Percentiles rank a stretch among this genome's conserved stretches.
Evolutionary conservation across 2,113 vertebrate species (phyloP).

Genomic region (Calyptomena viridis): DNA sequence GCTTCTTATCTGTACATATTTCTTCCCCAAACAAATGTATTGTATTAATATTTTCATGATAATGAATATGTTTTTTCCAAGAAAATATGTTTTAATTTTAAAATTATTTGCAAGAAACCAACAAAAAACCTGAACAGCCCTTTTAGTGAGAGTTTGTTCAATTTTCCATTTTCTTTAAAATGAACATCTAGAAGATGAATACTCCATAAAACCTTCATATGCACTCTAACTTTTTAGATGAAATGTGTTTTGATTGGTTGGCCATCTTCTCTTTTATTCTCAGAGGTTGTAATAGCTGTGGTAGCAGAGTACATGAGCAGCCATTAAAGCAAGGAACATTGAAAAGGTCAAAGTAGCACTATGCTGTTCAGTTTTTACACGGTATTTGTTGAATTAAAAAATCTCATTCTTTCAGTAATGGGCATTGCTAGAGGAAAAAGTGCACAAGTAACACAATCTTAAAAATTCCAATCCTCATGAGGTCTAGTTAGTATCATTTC

Average conservation of each 20-base stretch:
- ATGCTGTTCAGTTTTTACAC: background rate
- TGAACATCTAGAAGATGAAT: background rate
- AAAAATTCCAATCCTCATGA: background rate
- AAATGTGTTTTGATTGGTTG: slow-evolving; percentile 7
- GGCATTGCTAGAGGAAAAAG: slow-evolving; percentile 19
- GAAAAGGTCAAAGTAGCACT: slow-evolving; percentile 33
- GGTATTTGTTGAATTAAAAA: slow-evolving; percentile 40
- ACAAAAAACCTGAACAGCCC: background rate
- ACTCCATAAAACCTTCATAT: background rate
- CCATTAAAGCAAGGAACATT: slow-evolving; percentile 19
- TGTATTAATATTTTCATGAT: background rate
- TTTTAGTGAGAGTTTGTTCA: background rate
- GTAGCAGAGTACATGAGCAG: background rate
- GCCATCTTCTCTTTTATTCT: slow-evolving; percentile 1
- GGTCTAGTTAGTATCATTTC: background rate
- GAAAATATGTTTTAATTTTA: background rate
- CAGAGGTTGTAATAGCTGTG: background rate
- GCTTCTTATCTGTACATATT: background rate
- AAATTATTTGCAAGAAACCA: background rate
- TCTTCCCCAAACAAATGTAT: background rate
- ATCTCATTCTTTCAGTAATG: background rate
- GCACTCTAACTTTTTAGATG: background rate
- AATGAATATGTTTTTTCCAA: background rate
- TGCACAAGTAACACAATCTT: background rate
- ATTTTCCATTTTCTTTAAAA: slow-evolving; percentile 12